Base-by-base conservation (phyloP, 2,797 vertebrate genomes). In the Neoniphon sammara region DNA sequence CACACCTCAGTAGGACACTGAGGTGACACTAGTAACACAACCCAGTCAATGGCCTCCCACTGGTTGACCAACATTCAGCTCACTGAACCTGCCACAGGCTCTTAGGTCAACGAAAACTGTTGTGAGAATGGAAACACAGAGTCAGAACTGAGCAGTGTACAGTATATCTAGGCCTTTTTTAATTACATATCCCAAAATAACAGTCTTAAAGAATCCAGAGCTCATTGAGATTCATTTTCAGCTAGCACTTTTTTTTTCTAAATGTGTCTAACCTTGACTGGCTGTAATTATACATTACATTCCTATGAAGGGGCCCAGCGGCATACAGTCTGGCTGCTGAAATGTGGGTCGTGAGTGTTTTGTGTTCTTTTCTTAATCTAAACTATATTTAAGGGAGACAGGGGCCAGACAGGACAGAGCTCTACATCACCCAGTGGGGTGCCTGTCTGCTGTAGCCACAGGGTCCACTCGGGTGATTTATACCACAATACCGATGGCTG, bases 341-440 rank as follows among this genome's bases (percentile, higher is more conserved):
- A 87, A 91, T 89, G 87, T 91, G 90, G 87, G 87, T 89, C 84
- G 69, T 73, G 73, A 81, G 73, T 82, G 81, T 87, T 89, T 87
- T 87, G 85, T 88, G 86, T 77, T 83, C 87, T 91, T 92, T 87
- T 81, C 73, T 85, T 85, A 87, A 92, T 93, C 85, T 88, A 86
- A 94, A 91, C 83, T 84, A 83, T 86, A 88, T 88, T 89, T 88
- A 91, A 91, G 88, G 69, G 84, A 83, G 87, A 90, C 70, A 68
- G 73, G 84, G 85, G 66, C 75, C 75, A 78, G 85, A 68, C 84
- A 75, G 86, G 83, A 90, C 81, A 85, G 73, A 66, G 87, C 90
- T 89, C 87, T 93, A 81, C 77, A 91, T 89, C 88, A 91, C 85
- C 84, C 76, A 77, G 44, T 17, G 82, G 86, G 83, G 75, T 81